These are phyloP conservation scores for Octonoba sinensis DNA, from an alignment of 2,888 invertebrate genomes.

Conservation along the genomic window DNA sequence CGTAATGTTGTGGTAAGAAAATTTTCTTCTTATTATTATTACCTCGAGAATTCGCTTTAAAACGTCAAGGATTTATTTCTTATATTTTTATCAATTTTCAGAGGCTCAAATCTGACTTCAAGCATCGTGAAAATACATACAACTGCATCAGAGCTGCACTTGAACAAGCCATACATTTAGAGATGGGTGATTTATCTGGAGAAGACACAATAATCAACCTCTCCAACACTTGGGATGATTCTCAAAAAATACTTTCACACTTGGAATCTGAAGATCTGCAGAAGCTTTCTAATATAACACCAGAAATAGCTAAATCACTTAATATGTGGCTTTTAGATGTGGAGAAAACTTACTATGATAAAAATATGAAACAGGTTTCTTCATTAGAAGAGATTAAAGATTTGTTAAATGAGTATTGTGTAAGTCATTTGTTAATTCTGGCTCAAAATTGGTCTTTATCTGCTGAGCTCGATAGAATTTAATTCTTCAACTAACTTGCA, in stretches of 20 bases:
- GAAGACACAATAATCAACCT: background rate
- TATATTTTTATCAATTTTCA: slow-evolving; percentile 16
- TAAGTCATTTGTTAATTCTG: slow-evolving; percentile 6
- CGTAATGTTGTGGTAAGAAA: slow-evolving; percentile 16
- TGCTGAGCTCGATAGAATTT: background rate
- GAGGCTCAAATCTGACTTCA: slow-evolving; percentile 33
- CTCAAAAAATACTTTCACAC: too few relatives aligned
- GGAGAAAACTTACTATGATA: background rate
- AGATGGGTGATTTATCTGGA: background rate
- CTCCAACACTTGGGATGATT: slow-evolving; percentile 8
- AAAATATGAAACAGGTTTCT: background rate
- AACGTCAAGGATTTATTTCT: background rate
- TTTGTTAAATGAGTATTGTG: slow-evolving; percentile 9
- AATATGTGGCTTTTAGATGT: slow-evolving; percentile 17
- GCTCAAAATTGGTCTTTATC: background rate
- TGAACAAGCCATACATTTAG: slow-evolving; percentile 6
- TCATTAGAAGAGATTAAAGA: background rate
- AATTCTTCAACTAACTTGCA: too few relatives aligned
- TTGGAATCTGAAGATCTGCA: too few relatives aligned
- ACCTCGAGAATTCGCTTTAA: background rate
- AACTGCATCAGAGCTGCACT: background rate
- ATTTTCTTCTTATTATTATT: background rate
- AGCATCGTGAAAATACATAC: background rate
- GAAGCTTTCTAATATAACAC: too few relatives aligned
- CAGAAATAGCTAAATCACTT: slow-evolving; percentile 11